phyloP scores from a whole-genome alignment of 1,140 invertebrate species.

The Leptopilina boulardi region DNA sequence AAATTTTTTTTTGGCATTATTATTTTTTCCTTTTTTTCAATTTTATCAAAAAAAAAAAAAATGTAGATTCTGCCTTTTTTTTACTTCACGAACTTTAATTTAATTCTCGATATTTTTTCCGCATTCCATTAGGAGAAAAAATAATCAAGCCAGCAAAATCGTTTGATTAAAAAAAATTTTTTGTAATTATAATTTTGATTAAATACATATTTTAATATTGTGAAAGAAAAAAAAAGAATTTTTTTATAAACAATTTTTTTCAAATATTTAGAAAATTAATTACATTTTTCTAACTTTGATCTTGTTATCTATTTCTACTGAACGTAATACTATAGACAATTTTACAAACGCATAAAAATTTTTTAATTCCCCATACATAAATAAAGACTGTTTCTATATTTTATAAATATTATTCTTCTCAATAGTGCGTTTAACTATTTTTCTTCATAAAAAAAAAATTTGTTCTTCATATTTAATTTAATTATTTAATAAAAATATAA shows the following conservation, averaged over 20 bases:
- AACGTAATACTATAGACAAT: not conserved
- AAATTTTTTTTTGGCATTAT: not conserved
- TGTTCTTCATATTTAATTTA: too few species aligned
- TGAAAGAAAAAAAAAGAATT: too few species aligned
- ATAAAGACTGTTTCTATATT: not conserved
- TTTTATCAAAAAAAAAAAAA: too few species aligned
- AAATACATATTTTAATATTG: too few species aligned
- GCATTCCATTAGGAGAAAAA: not conserved
- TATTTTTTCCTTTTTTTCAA: not conserved
- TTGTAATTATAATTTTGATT: not conserved
- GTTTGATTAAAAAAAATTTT: constrained; percentile 1
- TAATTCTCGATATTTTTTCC: constrained; percentile 21
- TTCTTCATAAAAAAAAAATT: not conserved
- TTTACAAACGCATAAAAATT: not conserved
- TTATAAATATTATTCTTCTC: not conserved
- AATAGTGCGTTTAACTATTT: not conserved
- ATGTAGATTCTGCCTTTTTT: constrained; percentile 3
- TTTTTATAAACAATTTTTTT: too few species aligned
- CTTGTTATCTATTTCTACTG: not conserved
- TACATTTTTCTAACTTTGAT: not conserved
- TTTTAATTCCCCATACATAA: not conserved
- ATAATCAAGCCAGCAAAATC: not conserved
- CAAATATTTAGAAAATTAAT: too few species aligned
- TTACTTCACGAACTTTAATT: constrained; percentile 10
- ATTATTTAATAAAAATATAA: too few species aligned